Percentiles rank a stretch among this genome's conserved stretches.
Evolutionary conservation across 2,888 invertebrate genomes (phyloP).

Genomic region (Emmelina monodactyla): DNA sequence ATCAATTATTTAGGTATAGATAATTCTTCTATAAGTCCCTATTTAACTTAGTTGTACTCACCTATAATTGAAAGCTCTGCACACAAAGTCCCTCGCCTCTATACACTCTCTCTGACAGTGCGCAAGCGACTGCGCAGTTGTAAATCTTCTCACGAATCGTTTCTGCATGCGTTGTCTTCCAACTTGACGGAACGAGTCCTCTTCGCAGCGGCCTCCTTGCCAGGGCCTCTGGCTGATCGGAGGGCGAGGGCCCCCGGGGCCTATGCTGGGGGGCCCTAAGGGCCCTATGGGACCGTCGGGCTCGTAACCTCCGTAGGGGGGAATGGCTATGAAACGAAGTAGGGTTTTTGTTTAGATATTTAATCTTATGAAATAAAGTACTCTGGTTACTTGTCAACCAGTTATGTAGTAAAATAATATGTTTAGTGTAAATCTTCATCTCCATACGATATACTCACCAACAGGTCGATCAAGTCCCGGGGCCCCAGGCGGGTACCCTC

Average conservation of each 20-base stretch:
- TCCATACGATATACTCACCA: no score
- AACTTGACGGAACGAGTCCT: constrained; percentile 84
- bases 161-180: constrained; percentile 82
- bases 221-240: constrained; percentile 41
- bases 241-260: constrained; percentile 29
- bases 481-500: constrained; percentile 44
- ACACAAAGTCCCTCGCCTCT: constrained; percentile 82
- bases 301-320: constrained; percentile 51
- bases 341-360: no score
- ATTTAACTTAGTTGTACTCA: no score
- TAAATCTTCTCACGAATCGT: constrained; percentile 77
- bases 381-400: no score
- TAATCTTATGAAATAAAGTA: no score
- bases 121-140: constrained; percentile 75
- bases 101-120: constrained; percentile 88
- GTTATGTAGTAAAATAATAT: no score
- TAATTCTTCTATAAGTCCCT: no score
- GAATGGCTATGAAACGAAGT: no score
- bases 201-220: constrained; percentile 76
- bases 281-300: constrained; percentile 44
- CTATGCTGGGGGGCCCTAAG: constrained; percentile 27
- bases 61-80: constrained; percentile 88
- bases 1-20: no score
- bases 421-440: no score
- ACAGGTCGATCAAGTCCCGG: constrained; percentile 41